Conservation (phyloP, 1,140 invertebrate genomes). For the Drosophila kikkawai region DNA sequence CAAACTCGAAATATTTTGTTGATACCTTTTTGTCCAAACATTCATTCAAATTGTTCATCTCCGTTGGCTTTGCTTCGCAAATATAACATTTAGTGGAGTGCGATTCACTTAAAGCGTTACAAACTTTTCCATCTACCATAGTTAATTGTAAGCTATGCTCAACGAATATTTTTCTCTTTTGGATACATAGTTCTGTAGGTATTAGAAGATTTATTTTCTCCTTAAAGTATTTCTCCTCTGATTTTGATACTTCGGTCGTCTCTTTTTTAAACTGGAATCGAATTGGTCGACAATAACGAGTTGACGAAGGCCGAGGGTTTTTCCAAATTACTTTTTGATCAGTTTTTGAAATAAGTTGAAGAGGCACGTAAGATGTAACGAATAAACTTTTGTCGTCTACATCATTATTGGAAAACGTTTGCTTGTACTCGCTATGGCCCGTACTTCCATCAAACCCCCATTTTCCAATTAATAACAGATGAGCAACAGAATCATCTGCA, state of each 20-base stretch:
- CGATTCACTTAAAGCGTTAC: conserved; percentile 1
- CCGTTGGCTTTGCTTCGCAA: neutral
- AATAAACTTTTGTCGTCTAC: conserved; percentile 9
- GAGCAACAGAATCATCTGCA: conserved; percentile 12
- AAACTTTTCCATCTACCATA: conserved; percentile 55
- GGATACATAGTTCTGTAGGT: conserved; percentile 9
- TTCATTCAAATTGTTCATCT: conserved; percentile 16
- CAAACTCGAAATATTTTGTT: conserved; percentile 4
- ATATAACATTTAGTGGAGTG: conserved; percentile 11
- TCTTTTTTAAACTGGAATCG: no score
- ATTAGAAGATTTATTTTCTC: neutral
- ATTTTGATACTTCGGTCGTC: no score
- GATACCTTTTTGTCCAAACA: conserved; percentile 8
- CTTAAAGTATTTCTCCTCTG: neutral
- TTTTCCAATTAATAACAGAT: conserved; percentile 9
- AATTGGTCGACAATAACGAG: neutral
- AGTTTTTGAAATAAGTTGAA: conserved; percentile 6
- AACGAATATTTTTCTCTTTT: conserved; percentile 10
- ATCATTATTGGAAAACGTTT: conserved; percentile 1
- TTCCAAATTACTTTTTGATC: neutral
- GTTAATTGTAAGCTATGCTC: conserved; percentile 39
- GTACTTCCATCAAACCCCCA: conserved; percentile 1
- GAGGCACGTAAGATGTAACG: conserved; percentile 8
- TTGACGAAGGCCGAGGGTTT: conserved; percentile 4
- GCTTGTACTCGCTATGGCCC: conserved; percentile 1